Base-by-base conservation (phyloP, 2,888 invertebrate species). In the Agonopterix alstromeriana region DNA sequence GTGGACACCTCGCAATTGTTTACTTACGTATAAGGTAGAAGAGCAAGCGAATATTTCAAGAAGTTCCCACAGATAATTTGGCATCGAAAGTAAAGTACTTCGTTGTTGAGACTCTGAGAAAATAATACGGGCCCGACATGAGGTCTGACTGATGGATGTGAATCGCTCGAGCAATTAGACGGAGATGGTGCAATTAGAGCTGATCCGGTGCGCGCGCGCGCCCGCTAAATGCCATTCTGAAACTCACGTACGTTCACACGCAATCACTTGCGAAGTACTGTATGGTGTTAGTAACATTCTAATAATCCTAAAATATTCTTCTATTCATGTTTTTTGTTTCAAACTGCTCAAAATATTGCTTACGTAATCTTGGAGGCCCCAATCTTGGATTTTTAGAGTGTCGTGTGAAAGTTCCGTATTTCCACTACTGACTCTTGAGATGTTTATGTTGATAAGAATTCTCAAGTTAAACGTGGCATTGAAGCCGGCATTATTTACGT, bases 181-280 rank as follows among this genome's bases (percentile, higher is more conserved):
- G 62, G 63, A 60, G 61, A 65, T 70, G 65, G 58, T 69, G 72
- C 67, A 75, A 77, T 77, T 72, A 71, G 49, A 46, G 53, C 48
- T 58, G 62, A 68, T 67, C 61, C 63, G 63, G 60, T 60, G 61
- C 58, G 55, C 55, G 49, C 49, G 54, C 63, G 57, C 55, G 12
- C 11, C 10, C 50, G 52, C 56, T 65, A 56, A 65, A 61, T 61
- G 56, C 54, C 49, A 57, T 61, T 63, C 57, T 43, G 53, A 66
- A 67, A 63, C 58, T 54, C 55, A 52, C 47, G 44, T 53, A 52
- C 55, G 48, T 45, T 55, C 48, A 51, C 52, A 60, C 53, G 60
- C 59, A 55, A 57, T 53, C 43, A 49, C 42, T 27, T 38, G 38
- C 38, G 7, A 38, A 38, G 10, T 38, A 38, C 38, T 38, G 10